Base-by-base conservation (phyloP, 2,888 invertebrate species). In the Timema podura region DNA sequence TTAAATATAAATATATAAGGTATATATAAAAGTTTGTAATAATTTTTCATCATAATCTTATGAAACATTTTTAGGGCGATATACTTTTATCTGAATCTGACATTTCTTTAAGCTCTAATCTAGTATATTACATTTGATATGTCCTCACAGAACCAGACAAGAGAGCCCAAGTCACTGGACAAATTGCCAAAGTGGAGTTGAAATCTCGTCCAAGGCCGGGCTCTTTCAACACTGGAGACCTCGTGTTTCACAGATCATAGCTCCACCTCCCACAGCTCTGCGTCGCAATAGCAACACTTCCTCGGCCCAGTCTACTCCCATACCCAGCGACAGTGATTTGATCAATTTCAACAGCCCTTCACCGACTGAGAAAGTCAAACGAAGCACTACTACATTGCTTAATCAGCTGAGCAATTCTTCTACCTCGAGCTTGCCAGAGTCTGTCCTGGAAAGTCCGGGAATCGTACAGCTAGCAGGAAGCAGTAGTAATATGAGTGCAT, bases 181-280 rank as follows among this genome's bases (percentile, higher is more conserved):
- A 13, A 13, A 45, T 61, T 30, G 30, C 44, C 11, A 61, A 61
- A 13, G 61, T 61, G 13, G 61, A 61, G 8, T 8, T 72, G 30
- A 85, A 85, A 77, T 82, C 85, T 74, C 81, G 87, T 72, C 87
- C 87, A 13, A 81, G 88, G 75, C 88, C 87, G 15, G 87, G 86
- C 13, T 82, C 83, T 7, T 83, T 84, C 72, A 80, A 81, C 74
- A 80, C 81, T 64, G 81, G 81, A 59, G 75, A 45, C 75, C 76
- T 57, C 74, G 75, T 68, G 69, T 75, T 48, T 75, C 76, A 7
- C 74, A 73, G 48, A 76, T 77, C 45, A 74, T 75, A 66, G 77
- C 79, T 16, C 79, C 79, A 10, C 79, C 79, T 45, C 74, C 77
- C 16, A 65, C 75, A 10, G 70, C 71, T 15, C 70, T 73, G 44